Base-by-base conservation (phyloP, 2,888 invertebrate species). In the Poecilobothrus nobilitatus region DNA sequence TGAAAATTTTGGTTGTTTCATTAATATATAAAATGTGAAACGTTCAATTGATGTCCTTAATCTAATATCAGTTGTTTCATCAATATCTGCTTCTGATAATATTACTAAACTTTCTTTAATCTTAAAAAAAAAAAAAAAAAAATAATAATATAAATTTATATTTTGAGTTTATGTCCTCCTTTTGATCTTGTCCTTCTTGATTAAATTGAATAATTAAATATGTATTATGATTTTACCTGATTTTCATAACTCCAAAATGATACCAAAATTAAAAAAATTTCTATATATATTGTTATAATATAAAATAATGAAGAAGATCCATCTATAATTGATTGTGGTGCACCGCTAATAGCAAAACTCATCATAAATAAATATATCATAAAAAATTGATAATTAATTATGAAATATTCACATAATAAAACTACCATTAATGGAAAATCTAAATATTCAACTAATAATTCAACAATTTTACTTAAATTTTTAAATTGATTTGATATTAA, bases 21-120 rank as follows among this genome's bases (percentile, higher is more conserved):
- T 70, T 1, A 76, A 69, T 12, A 80, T 73, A 37, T 74, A 70
- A 7, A 78, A 71, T 0, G 79, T 76, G 68, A 81, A 80, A 3
- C 72, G 70, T 22, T 80, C 79, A 0, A 81, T 75, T 2, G 77
- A 69, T 65, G 74, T 73, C 2, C 72, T 73, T 27, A 77, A 76
- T 20, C 81, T 77, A 66, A 75, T 67, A 71, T 80, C 81, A 0
- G 75, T 75, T 20, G 74, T 68, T 20, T 69, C 67, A 1, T 78
- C 62, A 20, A 73, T 69, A 6, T 77, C 76, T 10, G 74, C 71
- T 21, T 79, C 77, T 2, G 53, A 53, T 3, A 80, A 70, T n/a
- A 78, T 74, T 2, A 72, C 68, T 5, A 77, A 79, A 0, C 80
- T 77, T 21, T 72, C 68, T 12, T 71, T 71, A 18, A 76, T 71